Percentiles rank a stretch among this genome's conserved stretches.
Evolutionary conservation across 2,797 vertebrate species (phyloP).

Genomic region (Peromyscus attwateri): DNA sequence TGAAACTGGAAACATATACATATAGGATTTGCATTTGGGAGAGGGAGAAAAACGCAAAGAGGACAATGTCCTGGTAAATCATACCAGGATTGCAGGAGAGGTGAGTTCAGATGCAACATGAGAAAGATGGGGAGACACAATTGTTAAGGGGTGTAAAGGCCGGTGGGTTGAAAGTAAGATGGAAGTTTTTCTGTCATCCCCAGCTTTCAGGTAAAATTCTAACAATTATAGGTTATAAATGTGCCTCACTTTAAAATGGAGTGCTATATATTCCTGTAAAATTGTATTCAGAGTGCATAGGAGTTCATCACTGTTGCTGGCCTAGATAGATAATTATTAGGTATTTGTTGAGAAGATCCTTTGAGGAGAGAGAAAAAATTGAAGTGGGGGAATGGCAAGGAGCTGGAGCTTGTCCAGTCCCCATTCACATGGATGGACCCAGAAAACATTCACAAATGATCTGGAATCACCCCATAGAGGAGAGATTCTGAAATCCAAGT

Average conservation of each 20-base stretch:
- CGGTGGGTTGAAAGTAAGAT: background rate
- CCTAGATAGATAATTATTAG: background rate
- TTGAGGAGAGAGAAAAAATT: background rate
- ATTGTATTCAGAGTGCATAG: background rate
- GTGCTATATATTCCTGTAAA: background rate
- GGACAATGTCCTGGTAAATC: background rate
- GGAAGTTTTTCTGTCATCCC: background rate
- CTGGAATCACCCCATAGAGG: background rate
- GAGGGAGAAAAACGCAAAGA: background rate
- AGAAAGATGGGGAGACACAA: background rate
- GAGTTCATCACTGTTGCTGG: background rate
- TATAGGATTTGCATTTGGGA: background rate
- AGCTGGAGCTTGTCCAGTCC: background rate
- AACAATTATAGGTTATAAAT: background rate
- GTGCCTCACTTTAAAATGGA: background rate
- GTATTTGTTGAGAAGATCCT: background rate
- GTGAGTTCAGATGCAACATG: background rate
- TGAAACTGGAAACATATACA: background rate
- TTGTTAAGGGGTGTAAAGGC: background rate
- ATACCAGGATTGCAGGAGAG: background rate
- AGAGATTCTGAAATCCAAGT: slow-evolving; percentile 20
- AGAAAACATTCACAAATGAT: background rate
- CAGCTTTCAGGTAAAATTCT: slow-evolving; percentile 36
- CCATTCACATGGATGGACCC: background rate
- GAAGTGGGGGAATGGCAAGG: background rate